These are phyloP conservation scores for Misgurnus mizolepis DNA, from an alignment of 2,113 vertebrate genomes.

Conservation along the genomic window DNA sequence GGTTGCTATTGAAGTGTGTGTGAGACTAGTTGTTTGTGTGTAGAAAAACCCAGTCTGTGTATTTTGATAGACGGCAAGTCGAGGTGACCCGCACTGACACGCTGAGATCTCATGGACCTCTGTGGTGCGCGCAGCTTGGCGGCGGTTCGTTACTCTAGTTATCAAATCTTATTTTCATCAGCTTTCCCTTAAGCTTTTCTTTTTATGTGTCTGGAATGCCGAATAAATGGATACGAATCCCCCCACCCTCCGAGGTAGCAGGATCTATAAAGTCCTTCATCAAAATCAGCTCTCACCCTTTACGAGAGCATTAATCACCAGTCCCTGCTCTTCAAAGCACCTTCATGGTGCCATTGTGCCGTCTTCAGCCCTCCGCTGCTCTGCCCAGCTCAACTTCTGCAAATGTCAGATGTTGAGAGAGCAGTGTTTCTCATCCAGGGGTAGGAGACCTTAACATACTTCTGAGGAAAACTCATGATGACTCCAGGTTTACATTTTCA, in stretches of 20 bases:
- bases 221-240: conserved; percentile 71
- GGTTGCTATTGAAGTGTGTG: conserved; percentile 28
- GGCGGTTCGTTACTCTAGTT: conserved; percentile 7
- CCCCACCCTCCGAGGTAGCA: conserved; percentile 68
- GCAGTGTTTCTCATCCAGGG: no score
- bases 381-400: not conserved
- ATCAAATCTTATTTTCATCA: conserved; percentile 4
- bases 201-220: conserved; percentile 57
- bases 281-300: conserved; percentile 71
- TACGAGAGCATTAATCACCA: conserved; percentile 76
- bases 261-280: conserved; percentile 77
- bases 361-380: conserved; percentile 50
- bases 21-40: not conserved
- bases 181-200: conserved; percentile 48
- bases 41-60: conserved; percentile 31
- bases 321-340: conserved; percentile 76
- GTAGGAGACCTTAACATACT: no score
- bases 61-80: conserved; percentile 32
- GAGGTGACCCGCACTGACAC: conserved; percentile 37
- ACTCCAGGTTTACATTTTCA: no score
- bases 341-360: conserved; percentile 68
- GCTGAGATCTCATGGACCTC: not conserved
- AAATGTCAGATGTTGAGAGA: not conserved
- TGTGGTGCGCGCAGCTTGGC: not conserved
- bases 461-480: no score